Evolutionary conservation across 2,888 invertebrate genomes (phyloP), one percentile per base, ranked within the genome.

Genomic region (Eulithis prunata): DNA sequence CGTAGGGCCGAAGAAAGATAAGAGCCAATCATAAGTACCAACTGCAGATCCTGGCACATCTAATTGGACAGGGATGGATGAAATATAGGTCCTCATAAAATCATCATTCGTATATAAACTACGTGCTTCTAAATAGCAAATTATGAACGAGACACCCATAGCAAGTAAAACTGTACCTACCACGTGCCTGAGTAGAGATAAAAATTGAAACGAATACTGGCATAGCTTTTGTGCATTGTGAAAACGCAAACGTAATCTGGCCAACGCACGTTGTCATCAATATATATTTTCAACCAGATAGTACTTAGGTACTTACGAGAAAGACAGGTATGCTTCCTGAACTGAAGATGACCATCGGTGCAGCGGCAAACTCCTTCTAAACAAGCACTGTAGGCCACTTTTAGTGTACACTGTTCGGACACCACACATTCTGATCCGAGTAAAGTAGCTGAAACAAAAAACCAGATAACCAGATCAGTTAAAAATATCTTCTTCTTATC

Each of bases 331-430:
- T 98, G 98, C 82, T 97, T 96, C 81, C 97, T 95, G 93, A 97
- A 97, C 86, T 97, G 97, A 71, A 98, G 94, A 89, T 96, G 97
- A 74, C 97, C 97, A 78, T 96, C 96, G 66, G 96, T 95, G 88
- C 98, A 98, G 52, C 96, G 95, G 83, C 98, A 98, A 56, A 96
- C 95, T 46, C 97, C 97, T 66, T 97, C 96, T 76, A 96, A 90
- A 78, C 98, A 98, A 72, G 96, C 96, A 85, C 97, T 97, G 91
- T 97, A 97, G 14, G 97, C 96, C 62, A 98, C 98, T 87, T 97
- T 97, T 90, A 97, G 92, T 32, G 96, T 96, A 82, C 98, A 98
- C 84, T 98, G 98, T 79, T 97, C 96, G 66, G 96, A 95, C 57
- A 97, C 95, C 71, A 95, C 81, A 84, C 98, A 98, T 80, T 97